These are phyloP conservation scores for Agonopterix heracliana DNA, from an alignment of 2,888 invertebrate genomes.

Conservation along the genomic window DNA sequence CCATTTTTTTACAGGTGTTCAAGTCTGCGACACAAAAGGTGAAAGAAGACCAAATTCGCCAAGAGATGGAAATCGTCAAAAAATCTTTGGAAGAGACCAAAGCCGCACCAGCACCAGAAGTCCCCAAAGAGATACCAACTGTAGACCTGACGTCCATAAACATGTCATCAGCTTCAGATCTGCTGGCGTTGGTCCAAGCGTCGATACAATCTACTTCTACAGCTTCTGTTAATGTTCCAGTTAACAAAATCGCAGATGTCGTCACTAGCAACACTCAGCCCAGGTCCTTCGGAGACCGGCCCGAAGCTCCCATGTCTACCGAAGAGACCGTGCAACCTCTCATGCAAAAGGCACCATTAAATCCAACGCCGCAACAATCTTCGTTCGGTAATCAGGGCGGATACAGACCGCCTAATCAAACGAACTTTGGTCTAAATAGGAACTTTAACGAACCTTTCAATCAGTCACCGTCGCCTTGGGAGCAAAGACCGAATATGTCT, in stretches of 20 bases:
- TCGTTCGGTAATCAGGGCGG: not conserved
- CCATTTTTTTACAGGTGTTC: conserved; percentile 68
- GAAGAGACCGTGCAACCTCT: conserved; percentile 10
- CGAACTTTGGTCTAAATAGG: conserved; percentile 12
- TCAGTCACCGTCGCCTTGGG: conserved; percentile 11
- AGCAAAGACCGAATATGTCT: conserved; percentile 11
- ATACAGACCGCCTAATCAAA: conserved; percentile 7
- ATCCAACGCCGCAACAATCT: not conserved
- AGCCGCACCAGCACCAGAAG: conserved; percentile 15
- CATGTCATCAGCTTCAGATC: conserved; percentile 49
- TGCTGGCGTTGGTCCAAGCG: conserved; percentile 60
- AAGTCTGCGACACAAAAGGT: conserved; percentile 85
- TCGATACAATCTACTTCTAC: conserved; percentile 43
- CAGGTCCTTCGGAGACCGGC: conserved; percentile 55
- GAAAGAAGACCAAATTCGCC: conserved; percentile 76
- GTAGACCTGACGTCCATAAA: conserved; percentile 25
- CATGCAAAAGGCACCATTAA: conserved; percentile 3
- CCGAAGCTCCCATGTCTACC: conserved; percentile 19
- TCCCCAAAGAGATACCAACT: conserved; percentile 10
- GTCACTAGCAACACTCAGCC: conserved; percentile 45
- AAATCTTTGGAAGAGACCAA: conserved; percentile 57
- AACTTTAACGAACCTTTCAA: conserved; percentile 11
- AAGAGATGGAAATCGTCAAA: conserved; percentile 75
- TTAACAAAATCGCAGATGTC: conserved; percentile 26
- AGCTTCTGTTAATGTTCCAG: conserved; percentile 17